Percentiles rank a stretch among this genome's conserved stretches.
Evolutionary conservation across 2,797 vertebrate genomes (phyloP).

Genomic region (Sebastes ruberrimus): DNA sequence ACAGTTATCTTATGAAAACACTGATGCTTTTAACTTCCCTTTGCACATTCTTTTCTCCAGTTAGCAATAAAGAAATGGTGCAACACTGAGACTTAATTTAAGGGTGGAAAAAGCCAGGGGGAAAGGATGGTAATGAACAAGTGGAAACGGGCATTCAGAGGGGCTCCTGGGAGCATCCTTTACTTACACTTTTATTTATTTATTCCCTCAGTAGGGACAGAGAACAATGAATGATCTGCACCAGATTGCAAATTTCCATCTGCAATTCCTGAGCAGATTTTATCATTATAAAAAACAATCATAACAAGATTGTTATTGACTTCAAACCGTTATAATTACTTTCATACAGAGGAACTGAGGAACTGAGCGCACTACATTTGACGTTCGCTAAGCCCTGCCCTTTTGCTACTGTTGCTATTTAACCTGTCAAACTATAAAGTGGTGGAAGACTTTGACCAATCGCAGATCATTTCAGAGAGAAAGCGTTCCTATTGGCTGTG

Average conservation of each 20-base stretch:
- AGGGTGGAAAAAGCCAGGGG: not conserved
- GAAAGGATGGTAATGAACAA: constrained; percentile 6
- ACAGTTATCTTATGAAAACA: constrained; percentile 45
- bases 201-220: not conserved
- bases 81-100: not conserved
- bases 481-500: too few relatives aligned
- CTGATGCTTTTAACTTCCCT: constrained; percentile 5
- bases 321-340: constrained; percentile 15
- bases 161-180: not conserved
- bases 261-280: constrained; percentile 4
- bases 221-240: constrained; percentile 19
- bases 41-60: not conserved
- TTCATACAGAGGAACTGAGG: constrained; percentile 1
- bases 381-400: not conserved
- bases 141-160: constrained; percentile 1
- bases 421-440: not conserved
- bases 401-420: not conserved
- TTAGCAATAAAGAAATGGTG: not conserved
- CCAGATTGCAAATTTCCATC: not conserved
- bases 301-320: constrained; percentile 1
- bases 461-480: too few relatives aligned
- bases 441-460: too few relatives aligned
- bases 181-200: not conserved
- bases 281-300: not conserved
- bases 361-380: not conserved